Percentiles rank a stretch among this genome's conserved stretches.
phyloP scores from a whole-genome alignment of 2,113 vertebrate species.

The Urocitellus parryii region DNA sequence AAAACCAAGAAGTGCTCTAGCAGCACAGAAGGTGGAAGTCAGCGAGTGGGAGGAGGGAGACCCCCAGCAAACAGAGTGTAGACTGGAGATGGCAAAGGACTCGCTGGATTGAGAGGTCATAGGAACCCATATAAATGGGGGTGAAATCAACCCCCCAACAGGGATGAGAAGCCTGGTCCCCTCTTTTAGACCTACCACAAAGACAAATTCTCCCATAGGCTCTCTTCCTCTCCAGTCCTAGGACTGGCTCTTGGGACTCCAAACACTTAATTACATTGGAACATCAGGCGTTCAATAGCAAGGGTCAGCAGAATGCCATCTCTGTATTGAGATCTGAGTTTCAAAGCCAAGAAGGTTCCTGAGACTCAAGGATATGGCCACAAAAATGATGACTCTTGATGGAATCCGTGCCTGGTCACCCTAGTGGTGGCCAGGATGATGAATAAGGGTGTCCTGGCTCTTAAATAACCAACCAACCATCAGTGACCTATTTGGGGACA shows the following conservation, averaged over 20 bases:
- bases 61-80: not conserved
- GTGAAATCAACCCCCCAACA: not conserved
- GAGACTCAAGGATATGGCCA: not conserved
- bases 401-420: not conserved
- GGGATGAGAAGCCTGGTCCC: fast-evolving
- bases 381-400: not conserved
- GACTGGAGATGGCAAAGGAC: not conserved
- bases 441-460: not conserved
- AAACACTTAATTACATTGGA: not conserved
- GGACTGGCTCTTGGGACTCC: not conserved
- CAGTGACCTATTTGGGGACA: not conserved
- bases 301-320: fast-evolving
- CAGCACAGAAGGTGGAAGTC: not conserved
- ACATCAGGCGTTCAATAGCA: too few relatives aligned
- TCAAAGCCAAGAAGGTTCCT: not conserved
- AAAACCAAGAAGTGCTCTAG: not conserved
- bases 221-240: not conserved
- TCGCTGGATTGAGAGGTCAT: not conserved
- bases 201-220: not conserved
- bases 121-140: not conserved
- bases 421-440: not conserved
- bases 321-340: not conserved
- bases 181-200: not conserved
- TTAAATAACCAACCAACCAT: not conserved
- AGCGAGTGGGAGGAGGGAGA: fast-evolving